Percentiles rank a stretch among this genome's conserved stretches.
These are phyloP conservation scores for Pocota personata DNA, from an alignment of 2,888 invertebrate species.

Conservation along the genomic window DNA sequence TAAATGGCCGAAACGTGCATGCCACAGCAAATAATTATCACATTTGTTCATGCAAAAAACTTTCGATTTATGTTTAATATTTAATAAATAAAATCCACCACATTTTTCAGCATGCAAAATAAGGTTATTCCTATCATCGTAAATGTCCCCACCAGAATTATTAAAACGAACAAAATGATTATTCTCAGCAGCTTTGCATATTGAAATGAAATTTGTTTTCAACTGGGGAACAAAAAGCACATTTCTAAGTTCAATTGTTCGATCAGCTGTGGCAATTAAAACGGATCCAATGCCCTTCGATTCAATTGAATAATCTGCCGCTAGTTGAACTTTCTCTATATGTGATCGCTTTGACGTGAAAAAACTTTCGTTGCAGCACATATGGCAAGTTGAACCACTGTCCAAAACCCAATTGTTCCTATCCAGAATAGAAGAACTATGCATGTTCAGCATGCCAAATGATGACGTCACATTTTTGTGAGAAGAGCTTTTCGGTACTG, in stretches of 20 bases:
- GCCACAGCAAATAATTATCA: not conserved
- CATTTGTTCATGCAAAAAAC: too few species aligned
- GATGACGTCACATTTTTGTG: too few species aligned
- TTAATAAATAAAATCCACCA: too few species aligned
- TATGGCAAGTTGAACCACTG: not conserved
- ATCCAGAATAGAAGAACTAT: conserved; percentile 3
- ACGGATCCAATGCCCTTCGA: not conserved
- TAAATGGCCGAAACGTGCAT: conserved; percentile 12
- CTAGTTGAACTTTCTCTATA: too few species aligned
- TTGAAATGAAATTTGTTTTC: too few species aligned
- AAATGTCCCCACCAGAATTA: too few species aligned
- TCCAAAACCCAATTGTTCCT: conserved; percentile 18
- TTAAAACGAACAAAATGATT: too few species aligned
- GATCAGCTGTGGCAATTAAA: not conserved
- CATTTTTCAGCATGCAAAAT: conserved; percentile 5
- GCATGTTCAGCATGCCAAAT: conserved; percentile 8
- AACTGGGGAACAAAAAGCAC: too few species aligned
- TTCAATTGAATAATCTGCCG: not conserved
- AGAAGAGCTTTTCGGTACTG: too few species aligned
- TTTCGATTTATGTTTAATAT: too few species aligned
- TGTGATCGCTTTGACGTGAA: not conserved
- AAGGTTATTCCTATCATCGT: not conserved
- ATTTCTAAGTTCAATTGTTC: too few species aligned
- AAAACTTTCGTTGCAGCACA: not conserved
- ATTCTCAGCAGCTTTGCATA: too few species aligned